These are phyloP conservation scores for Odocoileus virginianus DNA, from an alignment of 2,113 vertebrate genomes.

Conservation along the genomic window DNA sequence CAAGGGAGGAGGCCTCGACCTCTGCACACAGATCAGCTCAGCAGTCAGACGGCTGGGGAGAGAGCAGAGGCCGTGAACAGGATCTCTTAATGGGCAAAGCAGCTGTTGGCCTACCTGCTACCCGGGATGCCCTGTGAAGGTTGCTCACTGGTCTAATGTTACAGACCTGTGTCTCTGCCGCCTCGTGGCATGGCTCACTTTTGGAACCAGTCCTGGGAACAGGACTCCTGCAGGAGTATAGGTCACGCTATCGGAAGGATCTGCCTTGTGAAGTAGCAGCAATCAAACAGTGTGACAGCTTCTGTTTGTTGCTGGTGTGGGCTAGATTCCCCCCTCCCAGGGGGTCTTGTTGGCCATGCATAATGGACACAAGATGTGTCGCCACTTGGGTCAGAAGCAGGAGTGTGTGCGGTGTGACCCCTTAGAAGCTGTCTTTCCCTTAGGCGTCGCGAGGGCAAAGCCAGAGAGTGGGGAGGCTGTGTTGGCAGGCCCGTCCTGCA, in stretches of 20 bases:
- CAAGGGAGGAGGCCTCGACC: not conserved
- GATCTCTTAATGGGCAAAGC: conserved; percentile 38
- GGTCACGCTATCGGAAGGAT: not conserved
- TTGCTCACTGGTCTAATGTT: not conserved
- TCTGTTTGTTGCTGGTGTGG: conserved; percentile 21
- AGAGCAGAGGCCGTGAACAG: conserved; percentile 32
- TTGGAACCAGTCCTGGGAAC: conserved; percentile 1
- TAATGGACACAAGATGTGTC: conserved; percentile 26
- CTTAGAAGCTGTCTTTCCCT: not conserved
- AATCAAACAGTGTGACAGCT: not conserved
- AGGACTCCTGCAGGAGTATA: not conserved
- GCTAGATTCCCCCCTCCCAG: not conserved
- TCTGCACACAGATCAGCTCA: not conserved
- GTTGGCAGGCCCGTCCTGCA: not conserved
- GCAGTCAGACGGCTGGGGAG: not conserved
- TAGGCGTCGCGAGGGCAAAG: not conserved
- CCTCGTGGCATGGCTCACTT: not conserved
- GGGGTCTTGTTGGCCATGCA: not conserved
- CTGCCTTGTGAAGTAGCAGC: conserved; percentile 8
- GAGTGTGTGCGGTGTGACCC: not conserved
- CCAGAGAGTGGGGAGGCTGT: not conserved
- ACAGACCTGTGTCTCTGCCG: not conserved
- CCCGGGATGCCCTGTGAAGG: not conserved
- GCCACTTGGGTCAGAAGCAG: not conserved
- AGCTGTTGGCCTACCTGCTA: conserved; percentile 41